Conservation (phyloP, 2,113 vertebrate genomes). For the Thermophis baileyi region DNA sequence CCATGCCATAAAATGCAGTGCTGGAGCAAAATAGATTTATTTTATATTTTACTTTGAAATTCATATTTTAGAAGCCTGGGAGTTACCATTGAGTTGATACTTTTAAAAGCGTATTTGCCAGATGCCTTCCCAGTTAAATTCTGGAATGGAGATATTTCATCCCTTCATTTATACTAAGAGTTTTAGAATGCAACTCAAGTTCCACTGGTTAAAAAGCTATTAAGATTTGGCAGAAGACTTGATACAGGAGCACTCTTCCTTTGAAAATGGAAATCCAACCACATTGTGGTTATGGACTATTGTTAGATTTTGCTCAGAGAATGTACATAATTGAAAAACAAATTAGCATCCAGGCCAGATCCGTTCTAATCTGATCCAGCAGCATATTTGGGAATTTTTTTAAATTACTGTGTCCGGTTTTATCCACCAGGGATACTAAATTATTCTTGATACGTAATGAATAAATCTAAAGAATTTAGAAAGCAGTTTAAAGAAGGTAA, state of each 20-base stretch:
- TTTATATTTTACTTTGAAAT: not conserved
- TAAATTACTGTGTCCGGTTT: not conserved
- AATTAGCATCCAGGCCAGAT: not conserved
- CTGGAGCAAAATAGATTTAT: constrained; percentile 2
- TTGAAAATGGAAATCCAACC: not conserved
- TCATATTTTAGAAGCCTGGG: constrained; percentile 5
- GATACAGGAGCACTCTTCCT: not conserved
- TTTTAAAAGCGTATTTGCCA: not conserved
- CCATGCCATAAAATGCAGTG: constrained; percentile 14
- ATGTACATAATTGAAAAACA: not conserved
- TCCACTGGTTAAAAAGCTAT: not conserved
- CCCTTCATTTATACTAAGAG: not conserved
- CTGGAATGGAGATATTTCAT: not conserved
- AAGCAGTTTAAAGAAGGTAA: not conserved
- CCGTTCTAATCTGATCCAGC: not conserved
- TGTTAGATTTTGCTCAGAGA: not conserved
- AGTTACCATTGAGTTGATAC: not conserved
- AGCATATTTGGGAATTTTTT: not conserved
- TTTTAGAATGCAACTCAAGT: not conserved
- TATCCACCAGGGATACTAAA: not conserved
- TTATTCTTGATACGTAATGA: not conserved
- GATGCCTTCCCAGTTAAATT: not conserved
- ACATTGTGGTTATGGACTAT: not conserved
- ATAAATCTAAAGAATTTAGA: not conserved
- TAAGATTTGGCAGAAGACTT: not conserved